Evolutionary conservation across 2,888 invertebrate genomes (phyloP), one percentile per base, ranked within the genome.

Genomic region (Drosophila setosimentum): DNA sequence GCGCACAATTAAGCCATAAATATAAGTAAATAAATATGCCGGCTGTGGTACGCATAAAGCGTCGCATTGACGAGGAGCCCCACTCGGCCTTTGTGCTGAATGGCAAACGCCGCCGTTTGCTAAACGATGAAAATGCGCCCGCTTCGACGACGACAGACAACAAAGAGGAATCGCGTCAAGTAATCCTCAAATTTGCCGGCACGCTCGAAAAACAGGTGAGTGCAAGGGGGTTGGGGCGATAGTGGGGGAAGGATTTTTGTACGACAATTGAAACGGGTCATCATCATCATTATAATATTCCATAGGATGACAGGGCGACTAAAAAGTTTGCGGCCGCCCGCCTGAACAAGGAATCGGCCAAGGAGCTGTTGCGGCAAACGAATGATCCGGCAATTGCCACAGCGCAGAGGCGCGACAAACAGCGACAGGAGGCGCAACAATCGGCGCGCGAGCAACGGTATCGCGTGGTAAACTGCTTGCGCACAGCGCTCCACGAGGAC

Each of bases 141-240:
- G 65, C 55, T 42, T 33, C 73, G 24, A 45, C 45, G 50, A 29
- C 51, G 11, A 45, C 76, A 6, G 73, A 70, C 54, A 78, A 80
- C 63, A 80, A 82, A 60, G 84, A 79, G 21, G 94, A 94, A 67
- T 93, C 94, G 76, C 93, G 94, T 10, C 95, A 95, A 0, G 94
- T 96, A 2, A 94, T 96, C n/a, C 94, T 96, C 16, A 96, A 96
- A 86, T 96, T 96, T 85, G 95, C 96, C 50, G 96, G 95, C 68
- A 97, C 96, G 29, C 94, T 96, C n/a, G 93, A 95, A 66, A 94
- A 94, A 89, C 95, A 95, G 94, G 96, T 96, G 93, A 81, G 70
- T 7, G 18, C 2, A 29, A n/a, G 0, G 2, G 16, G 11, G 16
- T 7, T 24, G 24, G 3, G 8, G 1, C 3, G 45, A 16, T 21